Conservation (phyloP, 2,797 vertebrate genomes). For the Semaprochilodus insignis region DNA sequence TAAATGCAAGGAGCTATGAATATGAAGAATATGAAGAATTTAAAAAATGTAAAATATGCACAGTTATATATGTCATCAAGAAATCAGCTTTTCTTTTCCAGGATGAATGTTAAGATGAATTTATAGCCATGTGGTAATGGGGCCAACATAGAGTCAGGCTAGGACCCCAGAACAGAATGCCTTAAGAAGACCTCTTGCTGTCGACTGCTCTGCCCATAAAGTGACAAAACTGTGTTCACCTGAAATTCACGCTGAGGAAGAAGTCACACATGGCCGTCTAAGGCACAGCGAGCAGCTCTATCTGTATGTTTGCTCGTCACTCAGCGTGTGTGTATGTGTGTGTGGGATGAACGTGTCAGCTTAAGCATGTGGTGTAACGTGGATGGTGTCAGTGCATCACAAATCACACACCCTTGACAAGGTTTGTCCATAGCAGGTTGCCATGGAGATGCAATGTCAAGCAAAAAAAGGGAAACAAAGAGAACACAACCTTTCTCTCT, state of each 20-base stretch:
- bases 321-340: neutral
- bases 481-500: neutral
- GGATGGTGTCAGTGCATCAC: constrained; percentile 29
- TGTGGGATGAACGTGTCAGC: constrained; percentile 15
- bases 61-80: too few relatives aligned
- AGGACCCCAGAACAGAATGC: too few relatives aligned
- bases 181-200: neutral
- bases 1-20: too few relatives aligned
- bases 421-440: constrained; percentile 40
- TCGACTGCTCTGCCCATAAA: neutral
- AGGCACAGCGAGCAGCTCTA: neutral
- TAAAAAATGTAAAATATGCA: too few relatives aligned
- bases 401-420: constrained; percentile 47
- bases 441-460: constrained; percentile 47
- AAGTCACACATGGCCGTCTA: constrained; percentile 7
- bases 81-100: too few relatives aligned
- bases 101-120: too few relatives aligned
- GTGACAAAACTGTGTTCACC: neutral
- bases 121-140: neutral
- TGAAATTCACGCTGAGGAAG: neutral
- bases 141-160: too few relatives aligned
- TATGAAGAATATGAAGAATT: too few relatives aligned
- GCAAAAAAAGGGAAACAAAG: constrained; percentile 26
- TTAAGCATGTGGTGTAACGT: constrained; percentile 31
- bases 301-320: neutral